These are phyloP conservation scores for Xestia c-nigrum DNA, from an alignment of 2,888 invertebrate genomes.

Conservation along the genomic window DNA sequence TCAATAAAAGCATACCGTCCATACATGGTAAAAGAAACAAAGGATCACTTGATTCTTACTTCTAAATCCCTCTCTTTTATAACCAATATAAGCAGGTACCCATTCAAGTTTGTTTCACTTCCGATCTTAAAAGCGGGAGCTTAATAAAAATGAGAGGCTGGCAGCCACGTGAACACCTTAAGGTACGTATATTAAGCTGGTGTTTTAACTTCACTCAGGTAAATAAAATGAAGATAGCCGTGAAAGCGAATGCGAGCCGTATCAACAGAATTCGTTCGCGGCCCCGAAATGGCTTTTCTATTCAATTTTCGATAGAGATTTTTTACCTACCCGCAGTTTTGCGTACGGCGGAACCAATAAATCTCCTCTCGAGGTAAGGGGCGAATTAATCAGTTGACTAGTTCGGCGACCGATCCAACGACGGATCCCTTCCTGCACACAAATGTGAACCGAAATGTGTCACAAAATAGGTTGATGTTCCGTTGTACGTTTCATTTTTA, in stretches of 20 bases:
- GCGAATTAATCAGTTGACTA: slow-evolving; percentile 89
- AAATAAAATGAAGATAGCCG: slow-evolving; percentile 86
- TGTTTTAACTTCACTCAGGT: slow-evolving; percentile 76
- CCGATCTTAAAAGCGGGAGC: slow-evolving; percentile 55
- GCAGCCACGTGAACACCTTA: slow-evolving; percentile 49
- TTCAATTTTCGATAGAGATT: slow-evolving; percentile 91
- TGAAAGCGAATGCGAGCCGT: slow-evolving; percentile 82
- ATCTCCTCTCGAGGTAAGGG: slow-evolving; percentile 90
- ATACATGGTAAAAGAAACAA: slow-evolving; percentile 18
- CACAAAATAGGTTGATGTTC: slow-evolving; percentile 73
- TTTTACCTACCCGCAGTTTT: slow-evolving; percentile 90
- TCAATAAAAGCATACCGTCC: slow-evolving; percentile 19
- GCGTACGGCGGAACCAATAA: slow-evolving; percentile 90
- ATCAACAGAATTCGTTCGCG: slow-evolving; percentile 84
- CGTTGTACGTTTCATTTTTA: slow-evolving; percentile 72
- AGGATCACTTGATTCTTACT: slow-evolving; percentile 27
- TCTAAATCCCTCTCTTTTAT: slow-evolving; percentile 33
- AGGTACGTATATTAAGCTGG: slow-evolving; percentile 63
- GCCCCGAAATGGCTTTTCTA: slow-evolving; percentile 89
- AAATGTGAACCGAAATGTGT: slow-evolving; percentile 74
- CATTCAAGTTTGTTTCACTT: slow-evolving; percentile 50
- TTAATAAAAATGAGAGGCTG: slow-evolving; percentile 54
- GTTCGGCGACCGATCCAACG: slow-evolving; percentile 83
- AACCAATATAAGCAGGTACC: slow-evolving; percentile 38
- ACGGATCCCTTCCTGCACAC: slow-evolving; percentile 69